phyloP scores from a whole-genome alignment of 2,113 vertebrate genomes.

The Macrotus californicus region DNA sequence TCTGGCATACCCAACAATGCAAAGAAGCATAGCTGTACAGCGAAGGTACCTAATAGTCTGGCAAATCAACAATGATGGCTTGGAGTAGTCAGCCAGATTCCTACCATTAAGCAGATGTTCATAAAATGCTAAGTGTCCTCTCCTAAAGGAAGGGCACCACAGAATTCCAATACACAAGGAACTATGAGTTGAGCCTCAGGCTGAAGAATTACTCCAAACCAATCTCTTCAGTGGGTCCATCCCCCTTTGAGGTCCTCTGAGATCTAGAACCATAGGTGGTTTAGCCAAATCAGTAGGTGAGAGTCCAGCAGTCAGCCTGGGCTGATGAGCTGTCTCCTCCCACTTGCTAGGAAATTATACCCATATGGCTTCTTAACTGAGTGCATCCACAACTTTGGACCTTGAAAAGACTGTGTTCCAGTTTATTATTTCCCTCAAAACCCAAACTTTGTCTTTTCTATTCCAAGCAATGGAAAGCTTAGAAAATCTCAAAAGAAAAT shows the following conservation, averaged over 20 bases:
- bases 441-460: neutral
- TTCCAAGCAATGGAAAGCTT: neutral
- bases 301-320: neutral
- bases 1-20: neutral
- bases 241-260: neutral
- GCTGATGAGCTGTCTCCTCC: neutral
- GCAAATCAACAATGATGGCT: neutral
- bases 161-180: neutral
- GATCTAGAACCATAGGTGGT: neutral
- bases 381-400: neutral
- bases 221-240: neutral
- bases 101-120: neutral
- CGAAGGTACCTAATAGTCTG: neutral
- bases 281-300: neutral
- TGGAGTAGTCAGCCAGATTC: neutral
- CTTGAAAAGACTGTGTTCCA: neutral
- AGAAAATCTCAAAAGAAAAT: neutral
- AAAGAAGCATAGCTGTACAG: neutral
- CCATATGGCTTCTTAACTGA: neutral
- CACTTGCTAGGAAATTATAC: neutral
- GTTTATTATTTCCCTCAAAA: neutral
- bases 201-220: neutral
- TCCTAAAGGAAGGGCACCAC: neutral
- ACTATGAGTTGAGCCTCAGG: neutral
- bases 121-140: neutral